These are phyloP conservation scores for Peromyscus nudipes DNA, from an alignment of 2,797 vertebrate species.

Conservation along the genomic window DNA sequence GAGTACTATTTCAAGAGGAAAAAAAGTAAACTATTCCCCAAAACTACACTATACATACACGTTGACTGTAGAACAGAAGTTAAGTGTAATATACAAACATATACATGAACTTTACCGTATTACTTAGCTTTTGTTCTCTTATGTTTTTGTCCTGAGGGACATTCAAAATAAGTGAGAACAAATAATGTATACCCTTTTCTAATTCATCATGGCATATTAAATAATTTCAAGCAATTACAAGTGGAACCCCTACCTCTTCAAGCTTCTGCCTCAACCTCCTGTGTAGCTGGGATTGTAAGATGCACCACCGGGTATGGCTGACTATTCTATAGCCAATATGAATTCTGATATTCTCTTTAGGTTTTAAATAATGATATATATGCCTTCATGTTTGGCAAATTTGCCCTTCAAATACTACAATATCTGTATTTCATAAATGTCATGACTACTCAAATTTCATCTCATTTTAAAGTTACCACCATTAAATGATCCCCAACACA, in stretches of 20 bases:
- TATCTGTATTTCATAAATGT: neutral
- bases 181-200: neutral
- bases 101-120: neutral
- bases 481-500: neutral
- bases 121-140: neutral
- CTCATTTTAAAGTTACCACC: constrained; percentile 40
- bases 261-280: neutral
- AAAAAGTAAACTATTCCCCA: neutral
- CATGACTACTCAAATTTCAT: constrained; percentile 18
- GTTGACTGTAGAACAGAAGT: neutral
- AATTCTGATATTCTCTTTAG: neutral
- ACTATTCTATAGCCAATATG: neutral
- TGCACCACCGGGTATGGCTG: neutral
- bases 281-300: neutral
- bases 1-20: constrained; percentile 21
- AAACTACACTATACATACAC: neutral
- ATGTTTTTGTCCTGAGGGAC: neutral
- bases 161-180: constrained; percentile 29
- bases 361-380: neutral
- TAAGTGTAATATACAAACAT: neutral
- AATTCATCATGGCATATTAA: neutral
- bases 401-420: constrained; percentile 16
- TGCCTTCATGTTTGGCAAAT: neutral
- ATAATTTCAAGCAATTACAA: neutral
- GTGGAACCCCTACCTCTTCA: neutral